Conservation (phyloP, 2,797 vertebrate genomes). For the Muscicapa striata region DNA sequence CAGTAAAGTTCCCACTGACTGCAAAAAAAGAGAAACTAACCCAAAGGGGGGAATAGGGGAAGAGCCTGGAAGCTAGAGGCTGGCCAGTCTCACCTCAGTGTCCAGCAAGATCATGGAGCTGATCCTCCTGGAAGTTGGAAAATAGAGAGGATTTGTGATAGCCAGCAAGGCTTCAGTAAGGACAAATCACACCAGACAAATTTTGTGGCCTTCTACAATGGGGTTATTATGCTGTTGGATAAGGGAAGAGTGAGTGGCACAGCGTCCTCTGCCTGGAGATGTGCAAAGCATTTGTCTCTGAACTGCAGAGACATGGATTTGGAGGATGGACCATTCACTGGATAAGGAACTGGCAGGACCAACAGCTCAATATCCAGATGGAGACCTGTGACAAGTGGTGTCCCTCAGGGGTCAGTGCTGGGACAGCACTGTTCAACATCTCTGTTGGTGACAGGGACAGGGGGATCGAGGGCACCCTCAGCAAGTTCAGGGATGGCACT, state of each 20-base stretch:
- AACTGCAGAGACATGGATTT: not conserved
- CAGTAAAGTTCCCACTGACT: not conserved
- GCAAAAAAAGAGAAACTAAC: not conserved
- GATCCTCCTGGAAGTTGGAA: not conserved
- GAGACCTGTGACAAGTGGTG: not conserved
- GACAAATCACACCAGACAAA: not conserved
- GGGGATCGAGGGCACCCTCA: not conserved
- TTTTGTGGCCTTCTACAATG: not conserved
- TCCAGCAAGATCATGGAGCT: not conserved
- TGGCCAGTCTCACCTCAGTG: not conserved
- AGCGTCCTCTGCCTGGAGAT: not conserved
- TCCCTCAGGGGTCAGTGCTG: not conserved
- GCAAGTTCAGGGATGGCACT: not conserved
- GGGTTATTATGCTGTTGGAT: not conserved
- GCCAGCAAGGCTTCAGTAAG: not conserved
- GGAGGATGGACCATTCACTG: not conserved
- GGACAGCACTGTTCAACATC: not conserved
- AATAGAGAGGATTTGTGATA: not conserved
- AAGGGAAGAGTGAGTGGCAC: not conserved
- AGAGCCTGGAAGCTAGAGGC: not conserved
- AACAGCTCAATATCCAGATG: not conserved
- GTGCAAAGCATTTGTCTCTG: too few species aligned
- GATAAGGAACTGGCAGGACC: not conserved
- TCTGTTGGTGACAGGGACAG: not conserved
- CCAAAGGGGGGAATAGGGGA: rapidly evolving